phyloP scores from a whole-genome alignment of 2,888 invertebrate species.

The Listrodromus nycthemerus region DNA sequence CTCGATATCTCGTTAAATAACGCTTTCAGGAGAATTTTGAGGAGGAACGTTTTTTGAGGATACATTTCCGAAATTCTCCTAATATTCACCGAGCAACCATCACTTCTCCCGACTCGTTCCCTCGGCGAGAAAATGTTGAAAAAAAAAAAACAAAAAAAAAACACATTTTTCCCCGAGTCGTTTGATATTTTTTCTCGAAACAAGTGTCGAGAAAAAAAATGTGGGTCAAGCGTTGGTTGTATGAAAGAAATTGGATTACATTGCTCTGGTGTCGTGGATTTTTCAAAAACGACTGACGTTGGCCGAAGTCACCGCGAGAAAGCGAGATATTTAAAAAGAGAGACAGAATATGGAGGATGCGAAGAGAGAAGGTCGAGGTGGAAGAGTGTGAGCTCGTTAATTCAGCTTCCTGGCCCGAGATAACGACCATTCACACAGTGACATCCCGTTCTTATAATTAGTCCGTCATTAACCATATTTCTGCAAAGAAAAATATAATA shows the following conservation, averaged over 20 bases:
- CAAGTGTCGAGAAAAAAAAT: constrained; percentile 8
- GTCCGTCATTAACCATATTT: constrained; percentile 38
- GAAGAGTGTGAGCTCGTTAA: constrained; percentile 43
- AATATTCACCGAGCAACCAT: too few species aligned
- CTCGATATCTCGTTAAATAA: too few species aligned
- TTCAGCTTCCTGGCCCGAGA: constrained; percentile 40
- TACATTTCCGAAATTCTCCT: too few species aligned
- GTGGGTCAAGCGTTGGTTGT: not conserved
- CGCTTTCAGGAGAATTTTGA: not conserved
- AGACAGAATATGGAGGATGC: not conserved
- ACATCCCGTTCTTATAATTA: constrained; percentile 40
- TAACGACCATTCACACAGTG: constrained; percentile 30
- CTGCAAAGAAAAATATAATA: constrained; percentile 11
- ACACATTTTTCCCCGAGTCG: not conserved
- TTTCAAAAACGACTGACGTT: not conserved
- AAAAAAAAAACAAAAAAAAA: not conserved
- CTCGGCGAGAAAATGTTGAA: not conserved
- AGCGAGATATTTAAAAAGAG: not conserved
- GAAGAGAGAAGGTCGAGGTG: constrained; percentile 23
- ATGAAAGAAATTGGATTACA: constrained; percentile 11
- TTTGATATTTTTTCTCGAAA: not conserved
- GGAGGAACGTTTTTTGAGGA: too few species aligned
- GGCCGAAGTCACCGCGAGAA: not conserved
- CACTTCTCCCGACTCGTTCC: not conserved
- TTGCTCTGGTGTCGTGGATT: not conserved